Evolutionary conservation across 2,888 invertebrate genomes (phyloP), one percentile per base, ranked within the genome.

Genomic region (Volucella inanis): DNA sequence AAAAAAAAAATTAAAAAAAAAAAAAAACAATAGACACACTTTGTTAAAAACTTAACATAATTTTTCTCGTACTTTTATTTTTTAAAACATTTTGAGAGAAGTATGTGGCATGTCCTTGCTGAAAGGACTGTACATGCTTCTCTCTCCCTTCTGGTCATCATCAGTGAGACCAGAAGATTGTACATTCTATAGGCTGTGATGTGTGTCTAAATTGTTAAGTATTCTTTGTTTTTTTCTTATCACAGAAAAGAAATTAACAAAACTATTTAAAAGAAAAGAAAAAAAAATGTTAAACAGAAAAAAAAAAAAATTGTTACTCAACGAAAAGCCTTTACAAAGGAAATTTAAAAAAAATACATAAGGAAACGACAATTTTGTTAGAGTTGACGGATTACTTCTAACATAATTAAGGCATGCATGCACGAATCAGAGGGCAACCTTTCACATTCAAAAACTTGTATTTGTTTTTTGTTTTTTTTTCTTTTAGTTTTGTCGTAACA

Each of bases 111-210:
- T 31, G 22, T 47, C 43, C 38, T n/a, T 15, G 31, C 15, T 10
- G 12, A 6, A 31, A 31, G 31, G 10, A 31, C 12, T 6, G 31
- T 45, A 14, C 9, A 45, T 18, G 43, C 43, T 45, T 70, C 12
- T 43, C 75, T 84, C 84, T 80, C 84, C 84, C 84, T 80, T 49
- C 50, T 76, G 84, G 67, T 43, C 39, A n/a, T 80, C 84, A 84
- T 84, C 74, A 84, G 80, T 70, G 84, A 80, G 75, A 59, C 57
- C 76, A 72, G 72, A 39, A 77, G 81, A 85, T 68, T 85, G 85
- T 85, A 85, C 81, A 85, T 85, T 85, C 85, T 85, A 85, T 85
- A 85, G 85, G 85, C 85, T 85, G 85, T 85, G 85, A 85, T 85
- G 84, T 85, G 85, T 85, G 81, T 85, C 85, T 65, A 71, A 81